Base-by-base conservation (phyloP, 2,113 vertebrate species). In the Phocoena sinus region DNA sequence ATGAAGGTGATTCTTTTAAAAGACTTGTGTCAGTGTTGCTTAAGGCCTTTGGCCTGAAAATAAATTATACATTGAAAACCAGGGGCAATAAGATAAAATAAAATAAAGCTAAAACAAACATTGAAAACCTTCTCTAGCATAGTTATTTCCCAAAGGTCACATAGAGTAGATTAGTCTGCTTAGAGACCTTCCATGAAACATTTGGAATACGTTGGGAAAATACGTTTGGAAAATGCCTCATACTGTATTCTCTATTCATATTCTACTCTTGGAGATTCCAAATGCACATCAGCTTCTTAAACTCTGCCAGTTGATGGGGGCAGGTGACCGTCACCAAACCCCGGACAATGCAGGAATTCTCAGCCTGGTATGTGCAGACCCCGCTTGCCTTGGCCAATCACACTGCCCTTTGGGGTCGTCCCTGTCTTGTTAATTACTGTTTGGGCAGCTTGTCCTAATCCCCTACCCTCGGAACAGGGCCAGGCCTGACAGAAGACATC, bases 401-500 rank as follows among this genome's bases (percentile, higher is more conserved):
- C 6, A 9, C 92, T 31, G 56, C 50, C 93, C 87, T 73, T 65
- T 76, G 91, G 94, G 97, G 96, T 94, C 76, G 96, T 92, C 97
- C 95, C 97, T 92, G 97, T 91, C 63, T 96, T 97, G 98, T 98
- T 98, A 96, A 98, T 98, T 94, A 97, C 98, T 93, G 98, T 98
- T 98, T 97, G 98, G 98, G 96, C 98, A 98, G 98, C 97, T 97
- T 96, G 96, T 97, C 92, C 97, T 98, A 94, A 98, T 98, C 97
- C 0, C 97, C 94, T 96, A 58, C 77, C 96, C 98, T 84, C 95
- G 98, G 98, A 98, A 50, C 73, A 7, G 79, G 89, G 98, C 98
- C 98, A 99, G 98, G 87, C 94, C 96, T 90, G 79, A 97, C 98
- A 98, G 98, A 98, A 96, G 97, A 92, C 96, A 80, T 53, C 97